These are phyloP conservation scores for Microtus montanus DNA, from an alignment of 2,113 vertebrate species.

Conservation along the genomic window DNA sequence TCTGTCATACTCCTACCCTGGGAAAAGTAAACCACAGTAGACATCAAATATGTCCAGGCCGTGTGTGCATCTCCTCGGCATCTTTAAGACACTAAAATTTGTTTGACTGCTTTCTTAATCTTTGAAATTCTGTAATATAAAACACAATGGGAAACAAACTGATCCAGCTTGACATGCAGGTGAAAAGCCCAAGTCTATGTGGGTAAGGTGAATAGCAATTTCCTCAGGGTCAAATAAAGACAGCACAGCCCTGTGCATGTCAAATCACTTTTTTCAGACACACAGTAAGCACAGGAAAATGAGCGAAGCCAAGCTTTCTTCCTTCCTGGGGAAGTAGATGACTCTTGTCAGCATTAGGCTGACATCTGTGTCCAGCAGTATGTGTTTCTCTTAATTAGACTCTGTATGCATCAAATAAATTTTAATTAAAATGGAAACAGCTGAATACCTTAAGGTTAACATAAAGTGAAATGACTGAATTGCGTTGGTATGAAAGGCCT, in stretches of 20 bases:
- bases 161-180: not conserved
- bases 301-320: not conserved
- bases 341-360: not conserved
- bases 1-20: not conserved
- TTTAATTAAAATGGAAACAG: constrained; percentile 52
- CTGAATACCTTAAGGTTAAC: constrained; percentile 33
- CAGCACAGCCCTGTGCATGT: not conserved
- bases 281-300: not conserved
- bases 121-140: not conserved
- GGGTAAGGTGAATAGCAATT: not conserved
- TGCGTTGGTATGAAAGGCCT: not conserved
- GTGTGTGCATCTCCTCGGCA: not conserved
- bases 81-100: constrained; percentile 5
- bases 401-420: constrained; percentile 2
- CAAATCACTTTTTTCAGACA: not conserved
- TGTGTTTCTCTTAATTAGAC: constrained; percentile 45
- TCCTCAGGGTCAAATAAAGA: not conserved
- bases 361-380: not conserved
- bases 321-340: not conserved
- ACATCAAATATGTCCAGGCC: constrained; percentile 3
- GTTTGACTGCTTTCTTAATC: not conserved
- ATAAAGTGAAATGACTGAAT: not conserved
- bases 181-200: not conserved
- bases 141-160: not conserved
- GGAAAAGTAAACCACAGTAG: not conserved